phyloP scores from a whole-genome alignment of 2,797 vertebrate genomes.

The Hypotaenidia okinawae region DNA sequence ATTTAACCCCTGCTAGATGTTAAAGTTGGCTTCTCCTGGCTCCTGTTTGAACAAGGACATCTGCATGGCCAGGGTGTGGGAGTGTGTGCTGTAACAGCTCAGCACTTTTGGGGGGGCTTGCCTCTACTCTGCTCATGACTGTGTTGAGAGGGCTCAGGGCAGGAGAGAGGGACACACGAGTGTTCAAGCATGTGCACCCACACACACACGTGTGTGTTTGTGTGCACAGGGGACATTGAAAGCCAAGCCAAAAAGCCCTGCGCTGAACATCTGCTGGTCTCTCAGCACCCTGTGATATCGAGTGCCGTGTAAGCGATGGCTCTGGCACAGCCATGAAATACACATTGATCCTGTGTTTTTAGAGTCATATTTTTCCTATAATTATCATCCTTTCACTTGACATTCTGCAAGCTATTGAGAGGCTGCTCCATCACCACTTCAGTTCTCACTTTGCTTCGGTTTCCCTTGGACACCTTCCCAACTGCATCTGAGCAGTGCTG shows the following conservation, averaged over 20 bases:
- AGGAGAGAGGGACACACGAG: fast-evolving
- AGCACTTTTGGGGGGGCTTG: neutral
- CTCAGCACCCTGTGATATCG: fast-evolving
- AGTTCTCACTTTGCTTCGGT: neutral
- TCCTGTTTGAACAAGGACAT: neutral
- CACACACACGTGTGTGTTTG: fast-evolving
- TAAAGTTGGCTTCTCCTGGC: neutral
- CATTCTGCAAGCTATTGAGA: neutral
- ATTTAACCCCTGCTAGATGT: fast-evolving
- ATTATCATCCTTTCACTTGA: neutral
- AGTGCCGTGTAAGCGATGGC: neutral
- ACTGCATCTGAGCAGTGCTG: neutral
- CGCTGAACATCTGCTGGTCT: neutral
- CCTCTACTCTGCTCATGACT: fast-evolving
- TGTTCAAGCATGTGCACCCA: neutral
- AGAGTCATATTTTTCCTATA: neutral
- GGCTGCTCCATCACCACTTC: neutral
- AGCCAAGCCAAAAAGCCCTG: neutral
- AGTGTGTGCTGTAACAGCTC: neutral
- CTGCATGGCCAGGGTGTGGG: fast-evolving
- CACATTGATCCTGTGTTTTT: neutral
- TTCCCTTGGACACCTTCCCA: neutral
- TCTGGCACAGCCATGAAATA: constrained; percentile 17
- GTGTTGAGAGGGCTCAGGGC: fast-evolving
- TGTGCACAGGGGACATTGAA: neutral